These are phyloP conservation scores for Taeniopygia guttata DNA, from an alignment of 2,797 vertebrate genomes.

Conservation along the genomic window DNA sequence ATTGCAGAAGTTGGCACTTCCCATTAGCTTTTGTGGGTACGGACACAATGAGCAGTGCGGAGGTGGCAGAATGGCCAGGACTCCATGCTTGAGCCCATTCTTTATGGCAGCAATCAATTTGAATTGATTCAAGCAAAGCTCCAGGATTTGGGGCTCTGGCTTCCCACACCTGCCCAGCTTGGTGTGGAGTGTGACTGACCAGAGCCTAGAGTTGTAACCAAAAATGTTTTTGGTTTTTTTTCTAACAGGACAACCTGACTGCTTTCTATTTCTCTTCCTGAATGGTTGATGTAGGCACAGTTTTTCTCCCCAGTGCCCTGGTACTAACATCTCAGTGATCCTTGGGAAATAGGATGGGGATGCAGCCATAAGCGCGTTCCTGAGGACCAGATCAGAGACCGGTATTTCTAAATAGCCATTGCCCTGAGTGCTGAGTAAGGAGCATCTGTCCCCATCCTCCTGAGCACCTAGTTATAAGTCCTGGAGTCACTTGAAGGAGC, in stretches of 20 bases:
- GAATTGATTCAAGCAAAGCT: neutral
- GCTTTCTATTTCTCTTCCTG: neutral
- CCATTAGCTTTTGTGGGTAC: conserved; percentile 15
- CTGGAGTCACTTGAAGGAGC: neutral
- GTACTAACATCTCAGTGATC: neutral
- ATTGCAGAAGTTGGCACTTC: conserved; percentile 16
- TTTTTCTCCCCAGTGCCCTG: neutral
- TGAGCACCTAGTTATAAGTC: neutral
- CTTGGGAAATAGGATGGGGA: neutral
- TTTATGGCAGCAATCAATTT: neutral
- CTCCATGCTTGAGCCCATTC: neutral
- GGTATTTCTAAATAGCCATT: neutral
- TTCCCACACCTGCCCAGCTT: neutral
- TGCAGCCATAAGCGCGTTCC: neutral
- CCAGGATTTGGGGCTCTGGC: neutral
- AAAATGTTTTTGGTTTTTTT: neutral
- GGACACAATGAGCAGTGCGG: neutral
- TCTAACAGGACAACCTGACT: neutral
- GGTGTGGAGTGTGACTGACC: neutral
- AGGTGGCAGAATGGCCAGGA: neutral
- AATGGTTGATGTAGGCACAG: neutral
- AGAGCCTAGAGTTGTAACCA: neutral
- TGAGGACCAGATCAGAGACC: neutral
- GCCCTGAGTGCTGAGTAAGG: neutral
- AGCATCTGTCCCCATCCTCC: neutral